Conservation (phyloP, 1,140 invertebrate species). For the Eubasilissa regina region DNA sequence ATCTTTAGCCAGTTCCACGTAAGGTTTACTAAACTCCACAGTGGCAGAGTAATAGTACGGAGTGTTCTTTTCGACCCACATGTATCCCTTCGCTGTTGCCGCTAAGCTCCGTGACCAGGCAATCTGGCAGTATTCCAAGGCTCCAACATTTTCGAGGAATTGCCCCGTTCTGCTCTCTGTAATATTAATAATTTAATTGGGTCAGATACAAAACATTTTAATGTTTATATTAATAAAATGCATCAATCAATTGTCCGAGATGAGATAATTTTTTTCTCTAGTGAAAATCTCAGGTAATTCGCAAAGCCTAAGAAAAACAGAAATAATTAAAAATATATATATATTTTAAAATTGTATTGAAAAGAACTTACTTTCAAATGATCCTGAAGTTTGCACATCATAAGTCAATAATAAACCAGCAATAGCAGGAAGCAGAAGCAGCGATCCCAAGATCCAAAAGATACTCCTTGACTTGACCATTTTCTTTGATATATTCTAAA, state of each 20-base stretch:
- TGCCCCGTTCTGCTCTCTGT: slow-evolving; percentile 74
- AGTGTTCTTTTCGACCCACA: slow-evolving; percentile 78
- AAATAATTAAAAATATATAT: no score
- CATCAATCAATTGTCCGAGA: no score
- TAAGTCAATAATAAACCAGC: slow-evolving; percentile 67
- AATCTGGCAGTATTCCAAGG: slow-evolving; percentile 75
- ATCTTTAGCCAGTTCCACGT: slow-evolving; percentile 75
- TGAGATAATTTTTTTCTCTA: no score
- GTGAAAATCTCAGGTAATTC: no score
- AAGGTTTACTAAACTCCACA: slow-evolving; percentile 74
- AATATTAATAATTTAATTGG: slow-evolving; percentile 43
- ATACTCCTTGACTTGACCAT: slow-evolving; percentile 65
- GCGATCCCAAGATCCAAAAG: slow-evolving; percentile 73
- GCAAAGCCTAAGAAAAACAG: no score
- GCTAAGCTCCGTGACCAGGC: slow-evolving; percentile 73
- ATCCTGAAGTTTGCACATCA: slow-evolving; percentile 58
- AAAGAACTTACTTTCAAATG: slow-evolving; percentile 57
- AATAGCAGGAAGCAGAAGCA: slow-evolving; percentile 71
- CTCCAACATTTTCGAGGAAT: slow-evolving; percentile 75
- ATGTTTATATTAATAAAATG: no score
- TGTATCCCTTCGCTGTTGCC: slow-evolving; percentile 73
- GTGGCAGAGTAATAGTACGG: slow-evolving; percentile 76
- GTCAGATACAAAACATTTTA: no score
- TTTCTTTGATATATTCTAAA: slow-evolving; percentile 51
- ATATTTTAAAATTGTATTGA: neutral